phyloP scores from a whole-genome alignment of 2,797 vertebrate species.

The Thunnus albacares region DNA sequence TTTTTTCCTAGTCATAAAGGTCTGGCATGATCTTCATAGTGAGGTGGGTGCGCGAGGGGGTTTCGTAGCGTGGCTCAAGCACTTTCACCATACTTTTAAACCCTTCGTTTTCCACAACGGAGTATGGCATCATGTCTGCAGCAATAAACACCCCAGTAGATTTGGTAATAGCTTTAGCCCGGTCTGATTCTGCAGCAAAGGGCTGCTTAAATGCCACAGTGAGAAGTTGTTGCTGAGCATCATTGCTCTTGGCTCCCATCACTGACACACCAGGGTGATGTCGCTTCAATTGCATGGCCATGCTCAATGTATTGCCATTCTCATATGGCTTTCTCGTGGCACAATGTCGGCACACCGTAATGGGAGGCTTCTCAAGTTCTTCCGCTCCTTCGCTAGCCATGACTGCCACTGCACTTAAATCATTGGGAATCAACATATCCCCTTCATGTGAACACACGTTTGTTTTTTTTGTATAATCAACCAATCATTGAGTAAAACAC shows the following conservation, averaged over 20 bases:
- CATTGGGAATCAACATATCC: too few relatives aligned
- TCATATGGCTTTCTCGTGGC: too few relatives aligned
- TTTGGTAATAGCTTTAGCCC: conserved; percentile 37
- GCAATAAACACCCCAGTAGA: conserved; percentile 38
- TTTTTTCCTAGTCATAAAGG: conserved; percentile 1
- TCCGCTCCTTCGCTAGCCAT: too few relatives aligned
- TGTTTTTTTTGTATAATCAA: too few relatives aligned
- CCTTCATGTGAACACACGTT: too few relatives aligned
- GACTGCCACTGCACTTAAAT: too few relatives aligned
- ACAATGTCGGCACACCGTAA: too few relatives aligned
- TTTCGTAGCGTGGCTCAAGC: conserved; percentile 29
- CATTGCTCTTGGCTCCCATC: conserved; percentile 8
- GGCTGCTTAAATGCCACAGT: neutral
- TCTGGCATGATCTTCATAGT: neutral
- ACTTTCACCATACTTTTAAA: conserved; percentile 43
- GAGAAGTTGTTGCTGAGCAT: conserved; percentile 20
- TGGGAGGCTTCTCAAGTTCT: too few relatives aligned
- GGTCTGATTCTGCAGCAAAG: neutral
- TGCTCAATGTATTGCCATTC: neutral
- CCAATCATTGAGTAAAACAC: too few relatives aligned
- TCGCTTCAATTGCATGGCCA: neutral
- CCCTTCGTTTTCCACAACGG: conserved; percentile 31
- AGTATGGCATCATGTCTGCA: conserved; percentile 45
- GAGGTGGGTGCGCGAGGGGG: neutral
- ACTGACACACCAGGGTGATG: conserved; percentile 11